Base-by-base conservation (phyloP, 2,113 vertebrate species). In the Pelecanoides urinatrix region DNA sequence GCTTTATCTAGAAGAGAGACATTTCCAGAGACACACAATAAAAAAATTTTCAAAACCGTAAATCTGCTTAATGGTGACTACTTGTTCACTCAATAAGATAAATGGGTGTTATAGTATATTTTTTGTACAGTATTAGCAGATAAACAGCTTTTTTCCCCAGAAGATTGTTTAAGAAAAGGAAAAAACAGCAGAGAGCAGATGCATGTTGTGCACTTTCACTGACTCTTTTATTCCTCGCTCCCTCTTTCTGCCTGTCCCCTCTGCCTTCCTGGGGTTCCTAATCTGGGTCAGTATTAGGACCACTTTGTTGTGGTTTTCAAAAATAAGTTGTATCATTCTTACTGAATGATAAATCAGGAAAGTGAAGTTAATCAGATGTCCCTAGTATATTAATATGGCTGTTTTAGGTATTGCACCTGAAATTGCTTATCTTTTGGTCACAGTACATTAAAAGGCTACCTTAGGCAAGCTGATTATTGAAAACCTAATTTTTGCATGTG, bases 51-150 rank as follows among this genome's bases (percentile, higher is more conserved):
- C 44, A 29, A 88, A 91, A 14, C n/a, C 2, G 1, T 73, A 83
- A 86, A 82, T 97, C 77, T 86, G n/a, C 50, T 63, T 85, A 86
- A 88, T 75, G 26, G n/a, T 91, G 83, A 56, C 38, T 94, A 9
- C 19, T 91, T 66, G 25, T 88, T 38, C 65, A 62, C 22, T 86
- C 83, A 72, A n/a, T 81, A 62, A 89, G 90, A 76, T 70, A 73
- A 92, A 84, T 20, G 27, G 29, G 56, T n/a, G 47, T 36, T 85
- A 14, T 29, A 72, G 49, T 65, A 34, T 88, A 56, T 66, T 74
- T 91, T 95, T 88, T 88, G 16, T 52, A 61, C 10, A 18, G 6
- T 52, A 76, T 88, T 71, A 92, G 38, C 20, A 92, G 71, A 76
- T 50, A 70, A 96, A 86, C 12, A 61, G 19, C 3, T 81, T 58